phyloP scores from a whole-genome alignment of 2,113 vertebrate species.

The Dissostichus mawsoni region DNA sequence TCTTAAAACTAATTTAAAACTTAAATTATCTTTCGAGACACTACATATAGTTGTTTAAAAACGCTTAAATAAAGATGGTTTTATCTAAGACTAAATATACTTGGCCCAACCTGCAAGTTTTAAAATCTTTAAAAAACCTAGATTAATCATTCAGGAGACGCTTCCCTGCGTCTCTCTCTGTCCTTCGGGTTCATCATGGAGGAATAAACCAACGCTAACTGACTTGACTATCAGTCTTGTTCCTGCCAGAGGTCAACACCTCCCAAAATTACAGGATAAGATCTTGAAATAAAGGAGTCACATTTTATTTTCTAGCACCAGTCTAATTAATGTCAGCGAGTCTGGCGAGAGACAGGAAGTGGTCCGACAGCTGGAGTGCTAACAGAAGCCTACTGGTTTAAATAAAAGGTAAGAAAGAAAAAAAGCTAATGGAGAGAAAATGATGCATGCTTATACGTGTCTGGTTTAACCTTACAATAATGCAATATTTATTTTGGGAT shows the following conservation, averaged over 20 bases:
- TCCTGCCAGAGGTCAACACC: neutral
- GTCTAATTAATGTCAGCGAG: constrained; percentile 41
- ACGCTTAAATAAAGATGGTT: too few species aligned
- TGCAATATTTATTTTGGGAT: constrained; percentile 49
- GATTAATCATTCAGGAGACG: too few species aligned
- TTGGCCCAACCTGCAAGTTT: too few species aligned
- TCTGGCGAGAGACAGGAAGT: neutral
- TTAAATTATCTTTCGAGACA: too few species aligned
- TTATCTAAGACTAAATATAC: too few species aligned
- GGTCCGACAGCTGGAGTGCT: constrained; percentile 33
- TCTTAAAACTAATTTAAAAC: too few species aligned
- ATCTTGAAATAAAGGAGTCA: constrained; percentile 16
- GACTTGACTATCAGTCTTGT: too few species aligned
- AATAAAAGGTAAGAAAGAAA: neutral
- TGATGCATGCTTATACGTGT: constrained; percentile 27
- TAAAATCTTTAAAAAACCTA: too few species aligned
- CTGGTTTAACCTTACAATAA: constrained; percentile 54
- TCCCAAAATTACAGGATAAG: constrained; percentile 24
- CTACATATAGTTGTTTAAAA: too few species aligned
- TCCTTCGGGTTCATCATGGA: too few species aligned
- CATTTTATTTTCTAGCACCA: constrained; percentile 48
- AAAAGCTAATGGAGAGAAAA: neutral
- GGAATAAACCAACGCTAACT: too few species aligned
- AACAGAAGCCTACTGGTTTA: neutral
- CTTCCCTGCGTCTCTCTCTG: too few species aligned